A percentile compares a stretch with the other conserved stretches of the same genome.
Conservation (phyloP, 1,140 invertebrate genomes). For the Scaptomyza hsui region DNA sequence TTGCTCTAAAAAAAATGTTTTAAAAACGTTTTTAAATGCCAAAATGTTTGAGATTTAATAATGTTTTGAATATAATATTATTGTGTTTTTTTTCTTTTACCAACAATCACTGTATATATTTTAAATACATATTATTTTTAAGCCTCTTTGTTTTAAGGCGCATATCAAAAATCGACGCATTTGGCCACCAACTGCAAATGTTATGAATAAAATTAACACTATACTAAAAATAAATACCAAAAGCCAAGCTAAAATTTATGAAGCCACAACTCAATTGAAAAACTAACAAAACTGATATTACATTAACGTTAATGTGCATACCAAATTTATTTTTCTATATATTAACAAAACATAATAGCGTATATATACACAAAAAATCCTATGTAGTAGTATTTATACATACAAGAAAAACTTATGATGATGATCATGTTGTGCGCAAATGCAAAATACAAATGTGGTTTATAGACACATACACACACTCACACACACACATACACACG, state of each 20-base stretch:
- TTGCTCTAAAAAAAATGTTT: no score
- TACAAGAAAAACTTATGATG: constrained; percentile 17
- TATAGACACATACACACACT: neutral
- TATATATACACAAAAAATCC: constrained; percentile 29
- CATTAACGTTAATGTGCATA: constrained; percentile 63
- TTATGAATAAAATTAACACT: constrained; percentile 29
- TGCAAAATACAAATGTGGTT: constrained; percentile 33
- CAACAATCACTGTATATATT: neutral
- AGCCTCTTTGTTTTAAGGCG: neutral
- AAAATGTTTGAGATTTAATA: neutral
- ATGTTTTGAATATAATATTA: neutral
- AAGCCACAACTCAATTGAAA: constrained; percentile 36
- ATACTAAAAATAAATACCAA: constrained; percentile 14
- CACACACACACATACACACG: constrained; percentile 39
- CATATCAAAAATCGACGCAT: constrained; percentile 66
- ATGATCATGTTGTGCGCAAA: constrained; percentile 48
- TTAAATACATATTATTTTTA: constrained; percentile 3
- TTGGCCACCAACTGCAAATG: constrained; percentile 59
- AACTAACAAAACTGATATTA: constrained; percentile 60
- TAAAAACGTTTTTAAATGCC: no score
- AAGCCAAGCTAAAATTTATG: constrained; percentile 65
- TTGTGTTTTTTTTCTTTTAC: neutral
- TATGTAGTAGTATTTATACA: constrained; percentile 21
- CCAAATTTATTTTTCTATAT: constrained; percentile 73
- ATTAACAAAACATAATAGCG: constrained; percentile 31